These are phyloP conservation scores for Hoplias malabaricus DNA, from an alignment of 2,113 vertebrate species.

Conservation along the genomic window DNA sequence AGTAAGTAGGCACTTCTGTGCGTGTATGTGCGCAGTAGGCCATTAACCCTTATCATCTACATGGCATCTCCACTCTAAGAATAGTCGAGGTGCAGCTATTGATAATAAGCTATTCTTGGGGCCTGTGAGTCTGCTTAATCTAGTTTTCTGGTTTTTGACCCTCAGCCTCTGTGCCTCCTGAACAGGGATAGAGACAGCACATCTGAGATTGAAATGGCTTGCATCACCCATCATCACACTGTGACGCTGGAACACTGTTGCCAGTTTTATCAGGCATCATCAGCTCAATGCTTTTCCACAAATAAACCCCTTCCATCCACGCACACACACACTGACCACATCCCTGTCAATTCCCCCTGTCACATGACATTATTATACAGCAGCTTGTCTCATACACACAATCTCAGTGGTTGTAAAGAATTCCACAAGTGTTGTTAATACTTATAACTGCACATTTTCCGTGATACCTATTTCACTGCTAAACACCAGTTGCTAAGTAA, in stretches of 20 bases:
- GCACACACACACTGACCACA: too few relatives aligned
- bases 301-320: too few relatives aligned
- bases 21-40: neutral
- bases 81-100: slow-evolving; percentile 8
- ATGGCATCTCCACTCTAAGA: slow-evolving; percentile 11
- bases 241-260: neutral
- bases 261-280: neutral
- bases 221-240: neutral
- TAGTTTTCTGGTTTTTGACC: neutral
- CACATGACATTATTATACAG: too few relatives aligned
- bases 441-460: too few relatives aligned
- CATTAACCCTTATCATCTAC: neutral
- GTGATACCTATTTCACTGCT: too few relatives aligned
- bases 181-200: neutral
- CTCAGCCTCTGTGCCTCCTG: neutral
- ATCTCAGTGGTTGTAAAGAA: too few relatives aligned
- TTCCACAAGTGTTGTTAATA: too few relatives aligned
- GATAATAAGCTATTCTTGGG: slow-evolving; percentile 27
- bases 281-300: neutral
- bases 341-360: too few relatives aligned
- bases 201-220: neutral
- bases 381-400: too few relatives aligned
- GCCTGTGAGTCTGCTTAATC: neutral
- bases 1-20: neutral
- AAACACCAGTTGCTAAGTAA: too few relatives aligned